Evolutionary conservation across 2,113 vertebrate species (phyloP).

Genomic region (Carassius carassius): DNA sequence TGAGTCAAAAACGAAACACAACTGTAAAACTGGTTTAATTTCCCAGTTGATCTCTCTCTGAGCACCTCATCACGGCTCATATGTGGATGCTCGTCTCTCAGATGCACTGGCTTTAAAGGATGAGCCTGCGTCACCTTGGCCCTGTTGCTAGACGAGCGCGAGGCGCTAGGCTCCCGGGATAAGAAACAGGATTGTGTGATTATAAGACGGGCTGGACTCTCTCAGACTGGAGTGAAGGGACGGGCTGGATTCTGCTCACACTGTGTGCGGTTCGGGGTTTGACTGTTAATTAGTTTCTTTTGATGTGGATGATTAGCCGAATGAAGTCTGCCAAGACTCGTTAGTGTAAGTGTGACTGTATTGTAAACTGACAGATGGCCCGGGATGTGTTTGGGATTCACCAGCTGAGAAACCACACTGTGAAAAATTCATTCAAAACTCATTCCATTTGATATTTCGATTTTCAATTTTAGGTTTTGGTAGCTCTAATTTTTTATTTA

Average conservation of each 20-base stretch:
- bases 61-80: constrained; percentile 25
- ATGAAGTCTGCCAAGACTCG: constrained; percentile 67
- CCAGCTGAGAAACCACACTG: not conserved
- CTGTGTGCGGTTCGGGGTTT: not conserved
- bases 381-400: constrained; percentile 52
- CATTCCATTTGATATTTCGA: not conserved
- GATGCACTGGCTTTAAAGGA: constrained; percentile 71
- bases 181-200: constrained; percentile 58
- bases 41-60: not conserved
- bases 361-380: constrained; percentile 45
- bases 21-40: not conserved
- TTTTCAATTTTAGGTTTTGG: not conserved
- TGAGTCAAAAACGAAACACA: too few species aligned
- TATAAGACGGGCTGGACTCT: constrained; percentile 27
- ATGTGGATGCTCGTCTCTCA: constrained; percentile 58
- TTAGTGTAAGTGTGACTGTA: constrained; percentile 59
- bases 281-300: constrained; percentile 36
- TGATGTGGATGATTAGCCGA: constrained; percentile 56
- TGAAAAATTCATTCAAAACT: not conserved
- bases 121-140: constrained; percentile 74
- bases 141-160: constrained; percentile 76
- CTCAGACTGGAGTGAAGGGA: constrained; percentile 5
- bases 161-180: constrained; percentile 57
- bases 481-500: not conserved
- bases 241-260: not conserved